Evolutionary conservation across 2,797 vertebrate species (phyloP).

Genomic region (Manis pentadactyla): DNA sequence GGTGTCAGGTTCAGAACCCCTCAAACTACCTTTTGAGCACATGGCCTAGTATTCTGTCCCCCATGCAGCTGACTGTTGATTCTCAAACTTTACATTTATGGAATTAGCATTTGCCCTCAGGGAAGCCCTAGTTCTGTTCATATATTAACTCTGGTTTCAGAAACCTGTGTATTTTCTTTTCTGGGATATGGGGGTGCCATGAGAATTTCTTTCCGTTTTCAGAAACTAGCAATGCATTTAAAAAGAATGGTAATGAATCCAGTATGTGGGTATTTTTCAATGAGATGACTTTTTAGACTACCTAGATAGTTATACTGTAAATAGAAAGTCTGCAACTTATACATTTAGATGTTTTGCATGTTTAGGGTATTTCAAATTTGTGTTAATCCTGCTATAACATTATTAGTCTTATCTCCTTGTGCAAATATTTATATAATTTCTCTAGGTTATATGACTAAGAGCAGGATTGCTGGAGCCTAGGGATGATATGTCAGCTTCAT

Average conservation of each 20-base stretch:
- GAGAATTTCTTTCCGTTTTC: neutral
- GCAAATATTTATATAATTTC: neutral
- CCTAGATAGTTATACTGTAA: neutral
- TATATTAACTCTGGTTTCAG: neutral
- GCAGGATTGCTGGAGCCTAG: neutral
- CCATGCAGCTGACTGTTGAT: accelerated
- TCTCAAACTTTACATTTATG: neutral
- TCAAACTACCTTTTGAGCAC: neutral
- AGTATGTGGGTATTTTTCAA: neutral
- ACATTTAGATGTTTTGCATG: neutral
- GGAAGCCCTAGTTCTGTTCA: neutral
- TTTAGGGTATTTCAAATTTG: neutral
- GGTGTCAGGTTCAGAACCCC: neutral
- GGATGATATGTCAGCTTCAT: neutral
- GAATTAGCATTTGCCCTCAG: neutral
- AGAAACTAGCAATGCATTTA: neutral
- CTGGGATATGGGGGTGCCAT: neutral
- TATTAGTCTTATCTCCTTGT: neutral
- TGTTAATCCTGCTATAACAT: neutral
- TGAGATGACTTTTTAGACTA: neutral
- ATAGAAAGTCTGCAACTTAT: neutral
- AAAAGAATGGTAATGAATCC: neutral
- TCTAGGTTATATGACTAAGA: neutral
- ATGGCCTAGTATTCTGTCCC: neutral
- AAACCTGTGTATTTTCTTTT: neutral